Percentiles rank a stretch among this genome's conserved stretches.
Conservation (phyloP, 2,113 vertebrate genomes). For the Collichthys lucidus region DNA sequence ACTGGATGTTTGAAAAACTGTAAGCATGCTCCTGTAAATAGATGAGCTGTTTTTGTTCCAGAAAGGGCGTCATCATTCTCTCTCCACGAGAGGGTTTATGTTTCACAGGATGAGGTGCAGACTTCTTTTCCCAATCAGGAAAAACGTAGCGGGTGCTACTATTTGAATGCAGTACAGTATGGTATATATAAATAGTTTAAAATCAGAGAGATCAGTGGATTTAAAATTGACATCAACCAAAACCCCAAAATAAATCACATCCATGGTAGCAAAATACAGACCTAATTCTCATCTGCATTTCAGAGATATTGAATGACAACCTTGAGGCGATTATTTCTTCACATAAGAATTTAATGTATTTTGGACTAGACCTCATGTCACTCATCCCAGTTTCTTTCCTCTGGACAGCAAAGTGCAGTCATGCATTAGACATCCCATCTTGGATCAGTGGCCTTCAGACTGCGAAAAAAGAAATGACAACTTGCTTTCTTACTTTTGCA, state of each 20-base stretch:
- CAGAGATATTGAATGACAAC: slow-evolving; percentile 21
- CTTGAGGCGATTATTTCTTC: slow-evolving; percentile 29
- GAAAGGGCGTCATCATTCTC: slow-evolving; percentile 32
- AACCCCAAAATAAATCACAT: slow-evolving; percentile 8
- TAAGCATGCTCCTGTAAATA: slow-evolving; percentile 6
- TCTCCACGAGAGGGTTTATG: slow-evolving; percentile 7
- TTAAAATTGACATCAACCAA: background rate
- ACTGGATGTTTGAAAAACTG: slow-evolving; percentile 8
- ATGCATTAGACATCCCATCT: slow-evolving; percentile 54
- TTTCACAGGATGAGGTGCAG: slow-evolving; percentile 25
- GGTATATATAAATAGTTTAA: background rate
- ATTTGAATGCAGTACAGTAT: background rate
- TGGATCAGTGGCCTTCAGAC: slow-evolving; percentile 43
- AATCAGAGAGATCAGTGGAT: background rate
- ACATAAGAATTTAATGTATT: slow-evolving; percentile 31
- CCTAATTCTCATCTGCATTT: slow-evolving; percentile 30
- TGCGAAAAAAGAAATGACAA: slow-evolving; percentile 56
- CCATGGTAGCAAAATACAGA: background rate
- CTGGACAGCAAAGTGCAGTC: slow-evolving; percentile 42
- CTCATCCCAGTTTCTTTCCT: slow-evolving; percentile 16
- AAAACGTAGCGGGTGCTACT: background rate
- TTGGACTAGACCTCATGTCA: slow-evolving; percentile 20
- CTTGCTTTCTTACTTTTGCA: slow-evolving; percentile 43
- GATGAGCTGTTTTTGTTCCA: slow-evolving; percentile 34
- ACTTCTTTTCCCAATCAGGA: background rate